Percentiles rank a stretch among this genome's conserved stretches.
phyloP scores from a whole-genome alignment of 2,888 invertebrate species.

The Cancer borealis region DNA sequence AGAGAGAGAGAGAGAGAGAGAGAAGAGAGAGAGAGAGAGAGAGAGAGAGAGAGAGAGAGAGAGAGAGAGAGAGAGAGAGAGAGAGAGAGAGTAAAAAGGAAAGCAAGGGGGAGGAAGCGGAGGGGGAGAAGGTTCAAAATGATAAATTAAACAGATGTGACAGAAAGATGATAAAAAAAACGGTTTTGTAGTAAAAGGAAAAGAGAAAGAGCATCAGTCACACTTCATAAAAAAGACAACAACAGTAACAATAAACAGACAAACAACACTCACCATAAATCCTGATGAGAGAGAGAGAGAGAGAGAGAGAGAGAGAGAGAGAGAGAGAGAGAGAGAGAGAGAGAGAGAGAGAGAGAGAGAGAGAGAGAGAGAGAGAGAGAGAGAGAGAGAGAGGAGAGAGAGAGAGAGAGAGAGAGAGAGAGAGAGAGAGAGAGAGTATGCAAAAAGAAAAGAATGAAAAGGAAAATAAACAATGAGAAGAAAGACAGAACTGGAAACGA shows the following conservation, averaged over 20 bases:
- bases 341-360: slow-evolving; percentile 39
- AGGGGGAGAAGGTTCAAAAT: background rate
- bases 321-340: slow-evolving; percentile 37
- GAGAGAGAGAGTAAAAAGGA: background rate
- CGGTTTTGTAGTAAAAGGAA: background rate
- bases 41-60: slow-evolving; percentile 52
- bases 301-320: slow-evolving; percentile 33
- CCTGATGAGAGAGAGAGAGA: slow-evolving; percentile 28
- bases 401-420: slow-evolving; percentile 47
- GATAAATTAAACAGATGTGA: slow-evolving; percentile 5
- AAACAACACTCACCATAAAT: slow-evolving; percentile 31
- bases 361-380: slow-evolving; percentile 39
- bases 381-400: slow-evolving; percentile 42
- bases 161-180: background rate
- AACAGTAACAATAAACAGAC: slow-evolving; percentile 16
- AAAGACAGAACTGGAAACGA: background rate
- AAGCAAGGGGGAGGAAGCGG: too few species aligned
- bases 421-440: slow-evolving; percentile 44
- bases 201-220: background rate
- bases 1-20: slow-evolving; percentile 51
- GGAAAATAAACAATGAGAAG: background rate
- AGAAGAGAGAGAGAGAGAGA: slow-evolving; percentile 52
- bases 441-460: background rate
- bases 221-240: background rate
- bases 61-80: background rate